Conservation (phyloP, 2,113 vertebrate genomes). For the Psittacus erithacus region DNA sequence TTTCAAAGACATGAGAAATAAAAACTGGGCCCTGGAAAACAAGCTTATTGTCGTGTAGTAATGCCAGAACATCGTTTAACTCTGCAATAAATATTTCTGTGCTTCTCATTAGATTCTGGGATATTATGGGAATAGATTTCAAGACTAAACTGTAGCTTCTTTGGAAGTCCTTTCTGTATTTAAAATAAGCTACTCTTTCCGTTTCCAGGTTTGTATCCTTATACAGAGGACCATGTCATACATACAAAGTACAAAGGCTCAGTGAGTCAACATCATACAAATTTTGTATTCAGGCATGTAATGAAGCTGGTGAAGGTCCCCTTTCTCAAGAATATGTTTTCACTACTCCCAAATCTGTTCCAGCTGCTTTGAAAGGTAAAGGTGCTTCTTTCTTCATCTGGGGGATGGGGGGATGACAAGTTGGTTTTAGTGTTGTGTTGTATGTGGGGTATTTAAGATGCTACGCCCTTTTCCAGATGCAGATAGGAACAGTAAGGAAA, state of each 20-base stretch:
- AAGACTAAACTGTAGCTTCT: neutral
- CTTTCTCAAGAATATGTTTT: constrained; percentile 94
- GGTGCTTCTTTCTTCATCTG: neutral
- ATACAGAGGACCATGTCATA: constrained; percentile 98
- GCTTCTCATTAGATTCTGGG: neutral
- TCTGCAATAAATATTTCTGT: neutral
- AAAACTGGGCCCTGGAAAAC: neutral
- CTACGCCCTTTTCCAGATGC: neutral
- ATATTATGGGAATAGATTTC: neutral
- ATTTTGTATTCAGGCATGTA: constrained; percentile 98
- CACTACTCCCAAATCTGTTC: constrained; percentile 93
- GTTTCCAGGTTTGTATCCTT: constrained; percentile 88
- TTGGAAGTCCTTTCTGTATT: neutral
- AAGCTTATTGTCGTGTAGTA: neutral
- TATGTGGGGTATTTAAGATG: neutral
- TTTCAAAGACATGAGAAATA: neutral
- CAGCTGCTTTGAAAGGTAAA: constrained; percentile 92
- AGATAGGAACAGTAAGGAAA: neutral
- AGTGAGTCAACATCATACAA: constrained; percentile 95
- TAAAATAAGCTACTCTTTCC: constrained; percentile 22
- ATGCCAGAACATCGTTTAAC: neutral
- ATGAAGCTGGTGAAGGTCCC: constrained; percentile 95
- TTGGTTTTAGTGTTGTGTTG: neutral
- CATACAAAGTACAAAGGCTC: constrained; percentile 98
- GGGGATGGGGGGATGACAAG: neutral